These are phyloP conservation scores for Mionectes olivaceus DNA, from an alignment of 2,797 vertebrate species.

Conservation along the genomic window DNA sequence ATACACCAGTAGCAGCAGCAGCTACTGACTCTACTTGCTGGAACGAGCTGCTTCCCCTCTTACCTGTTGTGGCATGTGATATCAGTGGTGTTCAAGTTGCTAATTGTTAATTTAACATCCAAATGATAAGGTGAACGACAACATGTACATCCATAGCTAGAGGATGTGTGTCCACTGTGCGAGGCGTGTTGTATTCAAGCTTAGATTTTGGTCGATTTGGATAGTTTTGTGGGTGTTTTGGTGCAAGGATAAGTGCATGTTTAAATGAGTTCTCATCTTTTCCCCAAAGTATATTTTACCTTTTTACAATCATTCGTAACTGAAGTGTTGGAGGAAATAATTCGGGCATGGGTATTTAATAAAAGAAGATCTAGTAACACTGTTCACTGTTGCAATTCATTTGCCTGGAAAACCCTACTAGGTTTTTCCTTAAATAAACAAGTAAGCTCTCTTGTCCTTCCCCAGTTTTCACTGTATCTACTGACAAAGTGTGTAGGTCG, in stretches of 20 bases:
- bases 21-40: accelerated
- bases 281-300: neutral
- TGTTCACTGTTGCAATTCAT: neutral
- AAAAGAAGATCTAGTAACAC: neutral
- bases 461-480: neutral
- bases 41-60: neutral
- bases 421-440: neutral
- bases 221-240: neutral
- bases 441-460: neutral
- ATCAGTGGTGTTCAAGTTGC: neutral
- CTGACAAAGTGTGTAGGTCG: neutral
- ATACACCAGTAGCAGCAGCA: neutral
- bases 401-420: neutral
- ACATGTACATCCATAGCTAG: neutral
- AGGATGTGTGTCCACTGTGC: neutral
- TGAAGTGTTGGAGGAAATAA: neutral
- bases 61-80: accelerated
- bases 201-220: neutral
- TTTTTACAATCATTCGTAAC: neutral
- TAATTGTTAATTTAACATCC: neutral
- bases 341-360: neutral
- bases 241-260: neutral
- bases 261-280: neutral
- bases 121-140: neutral
- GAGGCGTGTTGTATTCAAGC: neutral